Evolutionary conservation across 2,797 vertebrate species (phyloP).

Genomic region (Artibeus jamaicensis): DNA sequence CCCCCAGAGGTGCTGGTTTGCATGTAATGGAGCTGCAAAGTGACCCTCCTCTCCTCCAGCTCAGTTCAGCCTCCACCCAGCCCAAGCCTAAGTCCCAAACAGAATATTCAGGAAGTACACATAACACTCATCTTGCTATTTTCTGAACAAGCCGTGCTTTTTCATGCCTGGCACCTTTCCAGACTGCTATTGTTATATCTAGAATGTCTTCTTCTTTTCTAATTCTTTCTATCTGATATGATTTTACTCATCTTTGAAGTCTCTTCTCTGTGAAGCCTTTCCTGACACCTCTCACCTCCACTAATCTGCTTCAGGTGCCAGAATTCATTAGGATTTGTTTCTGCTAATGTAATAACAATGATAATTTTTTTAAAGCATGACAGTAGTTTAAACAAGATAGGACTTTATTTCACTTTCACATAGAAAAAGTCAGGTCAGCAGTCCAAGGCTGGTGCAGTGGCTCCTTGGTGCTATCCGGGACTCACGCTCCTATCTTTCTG

Average conservation of each 20-base stretch:
- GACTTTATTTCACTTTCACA: not conserved
- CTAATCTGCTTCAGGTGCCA: conserved; percentile 28
- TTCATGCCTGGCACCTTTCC: not conserved
- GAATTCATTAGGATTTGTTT: conserved; percentile 47
- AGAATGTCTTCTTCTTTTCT: not conserved
- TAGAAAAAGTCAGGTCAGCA: not conserved
- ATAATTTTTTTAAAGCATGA: not conserved
- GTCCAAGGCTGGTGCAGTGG: not conserved
- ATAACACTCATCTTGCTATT: not conserved
- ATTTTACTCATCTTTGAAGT: not conserved
- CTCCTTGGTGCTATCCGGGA: not conserved
- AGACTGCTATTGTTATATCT: not conserved
- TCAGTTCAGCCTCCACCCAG: not conserved
- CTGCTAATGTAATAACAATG: conserved; percentile 2
- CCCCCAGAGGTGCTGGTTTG: conserved; percentile 47
- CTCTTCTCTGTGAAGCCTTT: not conserved
- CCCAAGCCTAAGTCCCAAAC: not conserved
- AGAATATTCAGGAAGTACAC: conserved; percentile 36
- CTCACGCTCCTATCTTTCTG: not conserved
- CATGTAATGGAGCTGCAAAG: conserved; percentile 55
- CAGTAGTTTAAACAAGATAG: not conserved
- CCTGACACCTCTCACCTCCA: not conserved
- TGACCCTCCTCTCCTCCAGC: conserved; percentile 58
- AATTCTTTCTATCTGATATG: not conserved
- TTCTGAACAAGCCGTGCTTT: not conserved